Percentiles rank a stretch among this genome's conserved stretches.
These are phyloP conservation scores for Rhagonycha lutea DNA, from an alignment of 2,888 invertebrate genomes.

Conservation along the genomic window DNA sequence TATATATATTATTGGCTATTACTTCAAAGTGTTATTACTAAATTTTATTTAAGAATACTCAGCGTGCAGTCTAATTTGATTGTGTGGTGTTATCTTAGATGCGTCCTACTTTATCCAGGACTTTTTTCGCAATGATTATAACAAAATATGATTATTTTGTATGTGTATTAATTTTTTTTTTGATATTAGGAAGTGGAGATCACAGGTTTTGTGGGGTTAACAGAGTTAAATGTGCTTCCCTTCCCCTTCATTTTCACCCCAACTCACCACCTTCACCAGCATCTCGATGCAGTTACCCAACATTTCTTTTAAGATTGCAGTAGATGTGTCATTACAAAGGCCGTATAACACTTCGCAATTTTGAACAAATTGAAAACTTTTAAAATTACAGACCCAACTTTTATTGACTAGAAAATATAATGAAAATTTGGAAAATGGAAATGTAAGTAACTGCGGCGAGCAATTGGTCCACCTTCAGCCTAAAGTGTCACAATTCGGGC, in stretches of 20 bases:
- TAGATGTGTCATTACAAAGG: not conserved
- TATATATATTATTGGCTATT: slow-evolving; percentile 48
- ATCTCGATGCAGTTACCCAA: not conserved
- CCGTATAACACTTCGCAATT: too few species aligned
- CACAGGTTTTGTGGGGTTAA: slow-evolving; percentile 54
- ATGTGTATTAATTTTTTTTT: slow-evolving; percentile 48
- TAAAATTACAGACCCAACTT: too few species aligned
- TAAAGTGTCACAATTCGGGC: not conserved
- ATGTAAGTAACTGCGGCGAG: not conserved
- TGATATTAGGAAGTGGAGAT: slow-evolving; percentile 57
- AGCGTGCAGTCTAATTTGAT: slow-evolving; percentile 59
- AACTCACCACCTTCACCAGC: not conserved
- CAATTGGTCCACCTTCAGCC: not conserved
- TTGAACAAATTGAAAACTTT: too few species aligned
- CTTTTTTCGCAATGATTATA: slow-evolving; percentile 40
- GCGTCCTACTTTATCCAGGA: slow-evolving; percentile 18
- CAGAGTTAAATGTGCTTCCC: slow-evolving; percentile 32
- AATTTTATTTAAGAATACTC: slow-evolving; percentile 56
- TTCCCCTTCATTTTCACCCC: not conserved
- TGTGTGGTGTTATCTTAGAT: slow-evolving; percentile 53
- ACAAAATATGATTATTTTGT: slow-evolving; percentile 52
- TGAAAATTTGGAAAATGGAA: not conserved
- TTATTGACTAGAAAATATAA: not conserved
- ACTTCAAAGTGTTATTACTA: slow-evolving; percentile 52
- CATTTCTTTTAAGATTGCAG: not conserved